A percentile compares a stretch with the other conserved stretches of the same genome.
phyloP scores from a whole-genome alignment of 1,140 invertebrate species.

The Phocides pigmalion region DNA sequence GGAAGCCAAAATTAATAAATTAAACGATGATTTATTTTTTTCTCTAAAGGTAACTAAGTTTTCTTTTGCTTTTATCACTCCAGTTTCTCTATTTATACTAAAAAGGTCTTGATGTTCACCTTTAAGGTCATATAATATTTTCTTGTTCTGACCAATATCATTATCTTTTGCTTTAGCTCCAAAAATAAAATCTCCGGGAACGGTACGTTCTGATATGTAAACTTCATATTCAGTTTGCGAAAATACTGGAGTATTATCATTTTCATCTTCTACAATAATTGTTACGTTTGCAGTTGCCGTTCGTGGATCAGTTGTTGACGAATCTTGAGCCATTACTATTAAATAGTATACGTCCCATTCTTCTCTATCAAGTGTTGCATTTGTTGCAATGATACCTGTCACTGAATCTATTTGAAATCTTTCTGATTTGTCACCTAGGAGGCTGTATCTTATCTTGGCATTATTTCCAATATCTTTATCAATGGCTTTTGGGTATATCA shows the following conservation, averaged over 20 bases:
- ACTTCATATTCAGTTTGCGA: conserved; percentile 88
- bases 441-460: conserved; percentile 92
- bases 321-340: conserved; percentile 94
- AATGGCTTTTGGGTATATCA: conserved; percentile 89
- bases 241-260: conserved; percentile 94
- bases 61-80: conserved; percentile 90
- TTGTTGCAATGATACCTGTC: conserved; percentile 90
- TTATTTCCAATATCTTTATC: conserved; percentile 94
- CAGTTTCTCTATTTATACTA: conserved; percentile 89
- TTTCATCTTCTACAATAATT: conserved; percentile 91
- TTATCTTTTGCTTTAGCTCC: conserved; percentile 92
- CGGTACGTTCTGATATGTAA: conserved; percentile 91
- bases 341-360: conserved; percentile 90
- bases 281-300: conserved; percentile 92
- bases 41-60: conserved; percentile 73
- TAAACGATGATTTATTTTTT: conserved; percentile 85
- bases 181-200: conserved; percentile 92
- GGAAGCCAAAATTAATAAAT: conserved; percentile 89
- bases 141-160: conserved; percentile 91
- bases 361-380: conserved; percentile 91
- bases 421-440: conserved; percentile 91
- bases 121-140: conserved; percentile 90
- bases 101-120: conserved; percentile 92
- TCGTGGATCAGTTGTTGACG: conserved; percentile 91
- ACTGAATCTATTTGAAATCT: conserved; percentile 90